Percentiles rank a stretch among this genome's conserved stretches.
Evolutionary conservation across 1,140 invertebrate genomes (phyloP).

Genomic region (Dreissena polymorpha): DNA sequence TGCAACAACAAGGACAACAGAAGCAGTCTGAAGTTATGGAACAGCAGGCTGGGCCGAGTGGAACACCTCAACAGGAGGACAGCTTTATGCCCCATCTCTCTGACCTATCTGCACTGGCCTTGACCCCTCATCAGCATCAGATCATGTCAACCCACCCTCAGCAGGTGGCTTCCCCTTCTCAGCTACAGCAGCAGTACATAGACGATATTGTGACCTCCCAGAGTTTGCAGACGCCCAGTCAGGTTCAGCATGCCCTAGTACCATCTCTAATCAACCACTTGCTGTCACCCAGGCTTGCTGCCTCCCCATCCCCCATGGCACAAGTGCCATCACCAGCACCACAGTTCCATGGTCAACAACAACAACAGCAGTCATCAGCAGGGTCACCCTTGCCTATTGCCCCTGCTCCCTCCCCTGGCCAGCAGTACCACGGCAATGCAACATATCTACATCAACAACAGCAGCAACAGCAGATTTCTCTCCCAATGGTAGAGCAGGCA

Average conservation of each 20-base stretch:
- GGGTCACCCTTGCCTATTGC: not conserved
- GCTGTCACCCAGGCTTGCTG: not conserved
- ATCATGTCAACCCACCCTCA: not conserved
- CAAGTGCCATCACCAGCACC: not conserved
- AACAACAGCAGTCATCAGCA: not conserved
- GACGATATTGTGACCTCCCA: not conserved
- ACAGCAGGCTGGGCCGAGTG: not conserved
- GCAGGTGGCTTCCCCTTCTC: not conserved
- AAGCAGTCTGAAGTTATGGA: not conserved
- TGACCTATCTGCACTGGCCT: no score
- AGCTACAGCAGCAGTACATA: not conserved
- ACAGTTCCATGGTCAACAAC: no score
- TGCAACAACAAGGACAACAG: not conserved
- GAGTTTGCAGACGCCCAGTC: not conserved
- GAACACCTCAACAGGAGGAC: not conserved
- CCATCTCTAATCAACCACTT: no score
- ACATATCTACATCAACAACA: not conserved
- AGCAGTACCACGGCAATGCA: conserved; percentile 10
- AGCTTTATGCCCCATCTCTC: not conserved
- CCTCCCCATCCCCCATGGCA: not conserved
- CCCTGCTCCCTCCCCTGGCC: not conserved
- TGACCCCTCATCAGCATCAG: not conserved
- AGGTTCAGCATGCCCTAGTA: no score
- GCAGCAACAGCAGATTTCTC: not conserved
- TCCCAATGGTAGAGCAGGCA: not conserved